Percentiles rank a stretch among this genome's conserved stretches.
Evolutionary conservation across 2,797 vertebrate species (phyloP).

Genomic region (Buphagus erythrorhynchus): DNA sequence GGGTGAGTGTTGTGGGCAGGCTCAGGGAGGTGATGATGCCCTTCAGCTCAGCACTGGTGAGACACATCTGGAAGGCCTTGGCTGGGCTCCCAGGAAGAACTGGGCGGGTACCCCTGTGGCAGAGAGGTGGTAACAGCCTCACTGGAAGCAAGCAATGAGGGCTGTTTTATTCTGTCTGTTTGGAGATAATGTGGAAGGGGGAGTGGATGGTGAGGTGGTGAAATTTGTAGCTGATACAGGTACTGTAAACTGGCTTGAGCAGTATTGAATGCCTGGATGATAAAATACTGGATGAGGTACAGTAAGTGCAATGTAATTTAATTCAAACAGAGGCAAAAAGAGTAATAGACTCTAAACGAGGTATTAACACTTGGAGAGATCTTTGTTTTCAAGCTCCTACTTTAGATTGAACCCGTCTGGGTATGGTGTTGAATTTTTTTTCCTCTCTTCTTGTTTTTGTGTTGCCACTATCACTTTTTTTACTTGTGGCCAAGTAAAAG

Average conservation of each 20-base stretch:
- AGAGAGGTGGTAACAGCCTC: background rate
- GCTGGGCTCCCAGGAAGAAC: background rate
- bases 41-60: background rate
- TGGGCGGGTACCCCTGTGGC: background rate
- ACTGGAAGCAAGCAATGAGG: background rate
- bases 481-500: background rate
- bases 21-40: background rate
- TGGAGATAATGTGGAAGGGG: background rate
- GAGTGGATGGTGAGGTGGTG: background rate
- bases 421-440: background rate
- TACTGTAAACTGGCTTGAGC: background rate
- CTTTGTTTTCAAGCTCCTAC: background rate
- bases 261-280: background rate
- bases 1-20: background rate
- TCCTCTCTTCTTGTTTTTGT: background rate
- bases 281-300: background rate
- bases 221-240: background rate
- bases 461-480: background rate
- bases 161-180: background rate
- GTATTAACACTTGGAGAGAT: background rate
- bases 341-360: background rate
- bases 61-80: background rate
- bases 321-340: background rate
- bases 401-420: background rate
- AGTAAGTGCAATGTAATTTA: constrained; percentile 14